These are phyloP conservation scores for Amitus sp. DNA, from an alignment of 2,888 invertebrate genomes.

Conservation along the genomic window DNA sequence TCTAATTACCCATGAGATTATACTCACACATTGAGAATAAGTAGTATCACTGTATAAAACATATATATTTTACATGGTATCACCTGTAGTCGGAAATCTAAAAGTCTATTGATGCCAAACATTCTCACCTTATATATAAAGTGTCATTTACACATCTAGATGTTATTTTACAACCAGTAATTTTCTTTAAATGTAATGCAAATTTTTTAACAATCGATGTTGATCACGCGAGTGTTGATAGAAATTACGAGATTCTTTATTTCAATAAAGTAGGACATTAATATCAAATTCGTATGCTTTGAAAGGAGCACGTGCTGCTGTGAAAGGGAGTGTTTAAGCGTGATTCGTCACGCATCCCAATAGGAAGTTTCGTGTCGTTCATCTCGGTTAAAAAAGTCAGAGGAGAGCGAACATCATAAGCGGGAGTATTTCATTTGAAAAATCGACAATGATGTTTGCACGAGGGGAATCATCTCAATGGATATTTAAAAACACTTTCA, in stretches of 20 bases:
- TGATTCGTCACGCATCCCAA: slow-evolving; percentile 57
- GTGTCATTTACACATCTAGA: no score
- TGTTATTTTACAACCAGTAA: no score
- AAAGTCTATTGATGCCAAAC: no score
- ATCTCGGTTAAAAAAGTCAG: slow-evolving; percentile 32
- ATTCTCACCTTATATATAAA: no score
- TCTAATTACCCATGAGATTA: no score
- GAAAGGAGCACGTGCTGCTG: not conserved
- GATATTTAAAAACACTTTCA: slow-evolving; percentile 28
- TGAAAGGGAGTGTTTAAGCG: slow-evolving; percentile 5
- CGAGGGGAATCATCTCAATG: slow-evolving; percentile 42
- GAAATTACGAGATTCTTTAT: not conserved
- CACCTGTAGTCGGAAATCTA: no score
- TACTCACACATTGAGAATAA: no score
- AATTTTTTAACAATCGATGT: no score
- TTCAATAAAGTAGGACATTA: not conserved
- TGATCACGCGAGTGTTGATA: not conserved
- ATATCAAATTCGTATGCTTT: not conserved
- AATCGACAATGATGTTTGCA: slow-evolving; percentile 46
- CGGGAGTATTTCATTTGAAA: slow-evolving; percentile 62
- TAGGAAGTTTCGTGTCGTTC: slow-evolving; percentile 37
- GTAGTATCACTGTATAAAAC: no score
- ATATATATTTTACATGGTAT: no score
- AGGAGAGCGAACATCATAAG: slow-evolving; percentile 58
- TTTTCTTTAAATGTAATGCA: no score